A percentile compares a stretch with the other conserved stretches of the same genome.
Evolutionary conservation across 2,113 vertebrate genomes (phyloP).

Genomic region (Corvus hawaiiensis): DNA sequence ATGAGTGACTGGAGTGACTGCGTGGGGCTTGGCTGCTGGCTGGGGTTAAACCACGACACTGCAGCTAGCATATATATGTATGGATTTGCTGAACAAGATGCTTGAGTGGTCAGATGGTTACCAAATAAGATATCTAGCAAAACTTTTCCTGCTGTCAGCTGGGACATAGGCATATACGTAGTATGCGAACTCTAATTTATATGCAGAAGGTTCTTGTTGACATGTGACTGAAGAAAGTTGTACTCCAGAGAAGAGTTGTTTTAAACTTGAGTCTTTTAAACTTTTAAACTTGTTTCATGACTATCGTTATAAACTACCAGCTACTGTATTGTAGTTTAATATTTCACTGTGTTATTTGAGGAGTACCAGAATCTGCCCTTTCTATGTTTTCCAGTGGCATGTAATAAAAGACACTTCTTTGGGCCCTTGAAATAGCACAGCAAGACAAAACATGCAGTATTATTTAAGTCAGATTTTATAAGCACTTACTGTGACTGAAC

Average conservation of each 20-base stretch:
- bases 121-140: not conserved
- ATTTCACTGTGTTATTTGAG: not conserved
- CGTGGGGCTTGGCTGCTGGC: not conserved
- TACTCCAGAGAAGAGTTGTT: not conserved
- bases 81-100: not conserved
- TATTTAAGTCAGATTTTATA: not conserved
- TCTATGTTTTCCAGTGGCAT: not conserved
- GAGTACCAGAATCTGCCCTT: not conserved
- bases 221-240: fast-evolving
- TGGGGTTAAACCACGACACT: not conserved
- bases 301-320: not conserved
- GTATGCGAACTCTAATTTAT: not conserved
- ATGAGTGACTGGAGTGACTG: no score
- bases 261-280: not conserved
- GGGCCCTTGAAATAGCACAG: not conserved
- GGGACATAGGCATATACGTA: fast-evolving
- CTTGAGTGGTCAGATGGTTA: not conserved
- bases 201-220: not conserved
- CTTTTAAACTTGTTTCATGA: not conserved
- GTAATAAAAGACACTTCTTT: not conserved
- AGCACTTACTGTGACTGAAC: not conserved
- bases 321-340: not conserved
- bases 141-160: not conserved
- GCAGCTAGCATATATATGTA: fast-evolving
- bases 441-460: not conserved